Base-by-base conservation (phyloP, 2,888 invertebrate species). In the Ctena decussata region DNA sequence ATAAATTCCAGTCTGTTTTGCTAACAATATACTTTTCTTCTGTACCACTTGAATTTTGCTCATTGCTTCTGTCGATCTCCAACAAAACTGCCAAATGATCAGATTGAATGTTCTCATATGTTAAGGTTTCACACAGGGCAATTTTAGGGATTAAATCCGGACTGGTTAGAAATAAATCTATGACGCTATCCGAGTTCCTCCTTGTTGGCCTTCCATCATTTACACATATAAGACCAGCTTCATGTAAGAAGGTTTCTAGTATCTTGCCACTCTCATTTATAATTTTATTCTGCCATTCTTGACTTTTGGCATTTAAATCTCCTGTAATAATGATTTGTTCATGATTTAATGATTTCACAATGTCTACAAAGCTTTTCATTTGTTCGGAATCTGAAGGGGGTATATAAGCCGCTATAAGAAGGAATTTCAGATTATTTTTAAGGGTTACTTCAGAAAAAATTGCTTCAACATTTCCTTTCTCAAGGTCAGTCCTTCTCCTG, bases 171-270 rank as follows among this genome's bases (percentile, higher is more conserved):
- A 71, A 24, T 27, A 81, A 41, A 39, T 81, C 81, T 30, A 81
- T 82, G 18, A 77, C 77, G 53, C 69, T 76, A 27, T 39, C 41
- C 41, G 65, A 32, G 32, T 72, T 82, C 12, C 72, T 53, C 57
- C 81, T 76, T 1, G 41, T 41, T 41, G 6, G 15, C 15, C 15
- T 41, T 41, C 15, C 15, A 41, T 41, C 41, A 15, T 41, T 41
- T 41, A 41, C 6, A 15, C 41, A 41, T 41, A 41, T 41, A 15
- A 11, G 15, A 41, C n/a, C 8, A 41, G 41, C 6, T 6, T 41
- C 6, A 11, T 41, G 41, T 41, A 41, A 41, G 15, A 41, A 41
- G 15, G 15, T 11, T 41, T 15, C 6, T 41, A 11, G n/a, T 41
- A 11, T 41, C 15, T 41, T 41, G 6, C 15, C 41, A 41, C 15